These are phyloP conservation scores for Watsonalla cultraria DNA, from an alignment of 2,888 invertebrate species.

Conservation along the genomic window DNA sequence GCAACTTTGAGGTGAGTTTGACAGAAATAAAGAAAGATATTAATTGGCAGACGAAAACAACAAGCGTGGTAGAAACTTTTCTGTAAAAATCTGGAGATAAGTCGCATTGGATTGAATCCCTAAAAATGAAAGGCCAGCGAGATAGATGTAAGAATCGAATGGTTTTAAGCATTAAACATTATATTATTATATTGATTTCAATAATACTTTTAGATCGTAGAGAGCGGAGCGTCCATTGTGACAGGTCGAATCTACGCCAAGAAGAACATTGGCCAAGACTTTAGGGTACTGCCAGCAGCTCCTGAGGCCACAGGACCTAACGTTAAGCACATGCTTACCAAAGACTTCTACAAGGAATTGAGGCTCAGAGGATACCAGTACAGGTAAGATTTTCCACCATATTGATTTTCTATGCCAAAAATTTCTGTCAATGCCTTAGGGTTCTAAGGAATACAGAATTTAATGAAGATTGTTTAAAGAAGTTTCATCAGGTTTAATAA, in stretches of 20 bases:
- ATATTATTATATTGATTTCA: neutral
- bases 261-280: constrained; percentile 76
- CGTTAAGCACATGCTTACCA: constrained; percentile 73
- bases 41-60: neutral
- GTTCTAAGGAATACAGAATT: no score
- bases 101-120: neutral
- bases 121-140: no score
- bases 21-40: neutral
- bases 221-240: constrained; percentile 83
- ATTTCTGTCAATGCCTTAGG: no score
- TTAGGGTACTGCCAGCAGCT: constrained; percentile 63
- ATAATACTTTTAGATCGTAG: constrained; percentile 73
- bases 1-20: constrained; percentile 79
- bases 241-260: constrained; percentile 83
- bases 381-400: constrained; percentile 44
- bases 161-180: no score
- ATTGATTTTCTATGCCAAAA: no score
- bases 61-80: no score
- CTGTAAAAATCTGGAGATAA: no score
- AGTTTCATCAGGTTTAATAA: no score
- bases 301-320: constrained; percentile 57
- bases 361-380: constrained; percentile 85
- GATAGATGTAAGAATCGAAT: no score
- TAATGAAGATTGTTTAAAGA: no score
- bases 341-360: constrained; percentile 85